These are phyloP conservation scores for Trialeurodes vaporariorum DNA, from an alignment of 1,140 invertebrate species.

Conservation along the genomic window DNA sequence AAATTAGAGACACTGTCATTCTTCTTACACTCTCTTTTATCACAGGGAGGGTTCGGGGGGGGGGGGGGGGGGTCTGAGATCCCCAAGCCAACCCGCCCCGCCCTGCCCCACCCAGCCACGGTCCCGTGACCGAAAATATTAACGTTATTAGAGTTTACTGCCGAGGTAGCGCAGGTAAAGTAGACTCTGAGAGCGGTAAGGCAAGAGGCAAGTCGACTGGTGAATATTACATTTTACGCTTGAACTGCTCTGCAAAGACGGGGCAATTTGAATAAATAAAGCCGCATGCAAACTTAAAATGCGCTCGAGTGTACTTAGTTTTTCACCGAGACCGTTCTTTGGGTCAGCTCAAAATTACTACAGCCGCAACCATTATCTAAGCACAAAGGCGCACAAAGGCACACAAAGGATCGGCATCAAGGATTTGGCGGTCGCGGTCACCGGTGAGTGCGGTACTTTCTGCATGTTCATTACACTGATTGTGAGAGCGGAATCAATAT, in stretches of 20 bases:
- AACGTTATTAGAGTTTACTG: background rate
- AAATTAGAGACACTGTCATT: too few species aligned
- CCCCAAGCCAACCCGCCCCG: too few species aligned
- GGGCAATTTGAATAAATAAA: constrained; percentile 1
- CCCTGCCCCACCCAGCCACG: too few species aligned
- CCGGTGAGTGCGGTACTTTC: too few species aligned
- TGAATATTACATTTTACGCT: background rate
- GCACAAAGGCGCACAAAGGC: background rate
- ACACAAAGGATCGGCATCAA: too few species aligned
- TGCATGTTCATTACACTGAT: too few species aligned
- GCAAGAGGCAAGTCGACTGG: background rate
- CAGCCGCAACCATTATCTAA: background rate
- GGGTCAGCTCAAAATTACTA: background rate
- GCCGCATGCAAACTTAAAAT: background rate
- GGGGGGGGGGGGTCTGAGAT: too few species aligned
- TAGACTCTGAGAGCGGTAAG: background rate
- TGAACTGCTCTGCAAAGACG: background rate
- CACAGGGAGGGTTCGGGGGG: too few species aligned
- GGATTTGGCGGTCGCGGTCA: too few species aligned
- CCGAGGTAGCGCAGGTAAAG: background rate
- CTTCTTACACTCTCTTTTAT: too few species aligned
- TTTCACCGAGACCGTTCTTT: background rate
- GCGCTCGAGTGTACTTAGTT: background rate
- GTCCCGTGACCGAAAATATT: background rate
- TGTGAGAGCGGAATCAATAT: too few species aligned